Evolutionary conservation across 2,888 invertebrate genomes (phyloP).

Genomic region (Euplagia quadripunctaria): DNA sequence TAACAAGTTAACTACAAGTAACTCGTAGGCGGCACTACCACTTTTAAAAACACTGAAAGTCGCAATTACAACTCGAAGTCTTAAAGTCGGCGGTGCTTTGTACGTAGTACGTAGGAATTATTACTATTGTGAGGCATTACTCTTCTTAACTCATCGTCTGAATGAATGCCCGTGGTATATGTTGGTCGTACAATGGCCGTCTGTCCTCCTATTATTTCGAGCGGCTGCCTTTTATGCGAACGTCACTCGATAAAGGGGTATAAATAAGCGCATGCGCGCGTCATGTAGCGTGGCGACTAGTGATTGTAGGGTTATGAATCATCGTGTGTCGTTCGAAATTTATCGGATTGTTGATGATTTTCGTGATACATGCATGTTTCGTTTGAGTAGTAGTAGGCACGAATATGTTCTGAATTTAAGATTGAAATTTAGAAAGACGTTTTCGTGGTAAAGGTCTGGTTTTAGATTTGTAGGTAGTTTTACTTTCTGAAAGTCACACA

Average conservation of each 20-base stretch:
- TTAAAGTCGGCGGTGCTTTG: constrained; percentile 55
- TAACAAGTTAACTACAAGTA: constrained; percentile 10
- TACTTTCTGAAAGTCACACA: neutral
- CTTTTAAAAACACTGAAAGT: constrained; percentile 37
- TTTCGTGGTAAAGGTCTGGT: neutral
- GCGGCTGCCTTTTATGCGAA: constrained; percentile 72
- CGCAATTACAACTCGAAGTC: constrained; percentile 43
- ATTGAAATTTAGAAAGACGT: neutral
- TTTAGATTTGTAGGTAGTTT: neutral
- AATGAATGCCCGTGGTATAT: constrained; percentile 73
- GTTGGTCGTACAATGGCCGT: constrained; percentile 69
- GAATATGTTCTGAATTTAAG: constrained; percentile 5
- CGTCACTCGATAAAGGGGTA: constrained; percentile 73
- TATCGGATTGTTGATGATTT: constrained; percentile 51
- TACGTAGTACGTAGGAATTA: constrained; percentile 62
- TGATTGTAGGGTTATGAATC: constrained; percentile 55
- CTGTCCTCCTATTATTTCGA: constrained; percentile 78
- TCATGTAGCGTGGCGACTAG: constrained; percentile 68
- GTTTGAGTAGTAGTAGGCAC: constrained; percentile 2
- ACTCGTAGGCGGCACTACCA: constrained; percentile 26
- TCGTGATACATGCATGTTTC: constrained; percentile 30
- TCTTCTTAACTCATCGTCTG: constrained; percentile 70
- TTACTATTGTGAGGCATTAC: constrained; percentile 72
- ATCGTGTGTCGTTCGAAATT: constrained; percentile 52
- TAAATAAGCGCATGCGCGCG: constrained; percentile 73